Base-by-base conservation (phyloP, 2,888 invertebrate species). In the Cyclophora punctaria region DNA sequence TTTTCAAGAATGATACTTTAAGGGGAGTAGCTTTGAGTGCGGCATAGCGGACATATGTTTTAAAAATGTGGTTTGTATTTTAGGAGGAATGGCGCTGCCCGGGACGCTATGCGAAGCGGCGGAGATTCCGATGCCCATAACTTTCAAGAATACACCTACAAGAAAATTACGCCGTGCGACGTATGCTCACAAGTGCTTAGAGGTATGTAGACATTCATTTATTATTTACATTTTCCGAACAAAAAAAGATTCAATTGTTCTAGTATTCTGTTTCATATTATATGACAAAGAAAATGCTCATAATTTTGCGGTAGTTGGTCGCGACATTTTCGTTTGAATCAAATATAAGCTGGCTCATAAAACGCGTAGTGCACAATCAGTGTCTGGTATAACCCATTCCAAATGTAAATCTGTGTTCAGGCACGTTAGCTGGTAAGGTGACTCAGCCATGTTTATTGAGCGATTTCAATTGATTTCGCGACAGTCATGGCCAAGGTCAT, bases 141-240 rank as follows among this genome's bases (percentile, higher is more conserved):
- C 77, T 95, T 97, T 89, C 95, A 96, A 83, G 97, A 97, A 83
- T 96, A 97, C 83, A 97, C 97, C 40, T 97, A 97, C 84, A 96
- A 97, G 89, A 97, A 97, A 89, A 97, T 97, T 68, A 97, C 97
- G 45, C 96, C 97, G 35, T 97, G 97, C 83, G 97, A 97, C 82
- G 93, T 96, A 63, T 97, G 97, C 85, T 96, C 96, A 55, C 96
- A 97, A 90, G 96, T 97, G 49, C 90, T 97, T 51, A 91, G 97
- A 91, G 96, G 96, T 95, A 89, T 88, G 85, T 50, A 46, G 34
- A 44, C 7, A 49, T 46, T 51, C 40, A 47, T 48, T 51, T 49
- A 4, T 44, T 20, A 48, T 51, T 41, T 20, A 20, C 20, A 20
- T 20, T 20, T 20, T 20, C 20, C 20, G 20, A 20, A 20, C 20